Evolutionary conservation across 1,140 invertebrate species (phyloP), one percentile per base, ranked within the genome.

Genomic region (Ganaspis sp.): DNA sequence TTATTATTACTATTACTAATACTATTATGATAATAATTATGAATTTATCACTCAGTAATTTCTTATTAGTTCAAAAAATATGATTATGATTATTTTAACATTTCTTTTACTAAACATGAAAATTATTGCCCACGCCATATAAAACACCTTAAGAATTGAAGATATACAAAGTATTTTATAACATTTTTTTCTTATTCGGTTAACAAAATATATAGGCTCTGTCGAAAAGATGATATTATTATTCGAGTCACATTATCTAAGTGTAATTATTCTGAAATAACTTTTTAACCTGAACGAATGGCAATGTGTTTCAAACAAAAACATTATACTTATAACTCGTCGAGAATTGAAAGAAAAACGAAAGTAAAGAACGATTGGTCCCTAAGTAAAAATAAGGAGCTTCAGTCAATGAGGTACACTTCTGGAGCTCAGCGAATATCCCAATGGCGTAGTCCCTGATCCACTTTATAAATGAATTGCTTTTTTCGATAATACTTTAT

Each of bases 371-470:
- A 64, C 58, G 58, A 64, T 64, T 29, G 58, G 58, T 29, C 58
- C 21, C 58, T 34, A 64, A 26, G 58, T 64, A 64, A 64, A 64
- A 64, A 29, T 29, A 29, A 4, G 58, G 54, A 58, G 54, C 54
- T 58, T 58, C 54, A 64, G 58, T 64, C 58, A 64, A 64, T 64
- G 58, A 64, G 26, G 58, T 64, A 64, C 58, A 64, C 26, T 64
- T 64, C 54, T 64, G 23, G 23, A 64, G 58, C 58, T 64, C 58
- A 29, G 15, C 58, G 23, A 64, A 15, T 21, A 64, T 26, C 23
- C 58, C 58, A 64, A 29, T 64, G 58, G 58, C 58, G 58, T 64
- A 64, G 23, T n/a, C 26, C 11, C 58, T 64, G 58, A 64, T 64
- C 23, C 21, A 64, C 58, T 64, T 64, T 26, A 26, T n/a, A 64